Percentiles rank a stretch among this genome's conserved stretches.
Evolutionary conservation across 2,888 invertebrate genomes (phyloP).

Genomic region (Sarcophaga caerulescens): DNA sequence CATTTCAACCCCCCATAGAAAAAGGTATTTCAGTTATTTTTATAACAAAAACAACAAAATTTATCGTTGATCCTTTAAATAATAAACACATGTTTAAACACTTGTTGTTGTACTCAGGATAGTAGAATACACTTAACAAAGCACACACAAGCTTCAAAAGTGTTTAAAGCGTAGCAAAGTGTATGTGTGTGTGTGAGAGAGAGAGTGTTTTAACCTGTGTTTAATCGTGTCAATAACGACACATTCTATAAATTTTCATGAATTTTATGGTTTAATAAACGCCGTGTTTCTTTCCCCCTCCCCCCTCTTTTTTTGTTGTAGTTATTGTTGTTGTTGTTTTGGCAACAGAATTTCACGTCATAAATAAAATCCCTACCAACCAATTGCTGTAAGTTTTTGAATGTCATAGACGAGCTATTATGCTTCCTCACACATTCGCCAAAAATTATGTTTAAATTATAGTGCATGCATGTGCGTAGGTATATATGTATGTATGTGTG

Average conservation of each 20-base stretch:
- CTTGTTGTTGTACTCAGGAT: neutral
- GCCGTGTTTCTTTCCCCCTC: neutral
- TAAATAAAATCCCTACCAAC: constrained; percentile 9
- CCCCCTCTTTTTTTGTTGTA: no score
- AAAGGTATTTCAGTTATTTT: constrained; percentile 46
- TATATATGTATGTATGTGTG: neutral
- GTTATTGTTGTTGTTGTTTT: no score
- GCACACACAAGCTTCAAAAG: no score
- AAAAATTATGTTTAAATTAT: constrained; percentile 33
- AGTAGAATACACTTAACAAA: no score
- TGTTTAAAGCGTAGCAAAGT: neutral
- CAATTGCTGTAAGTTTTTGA: neutral
- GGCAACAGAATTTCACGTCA: neutral
- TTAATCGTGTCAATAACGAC: constrained; percentile 65
- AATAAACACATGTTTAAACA: constrained; percentile 17
- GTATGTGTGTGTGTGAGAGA: neutral
- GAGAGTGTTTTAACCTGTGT: constrained; percentile 11
- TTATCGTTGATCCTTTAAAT: constrained; percentile 49
- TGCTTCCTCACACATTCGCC: neutral
- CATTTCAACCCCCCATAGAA: neutral
- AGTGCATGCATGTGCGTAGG: neutral
- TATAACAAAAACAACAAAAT: neutral
- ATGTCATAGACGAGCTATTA: neutral
- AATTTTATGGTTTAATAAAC: constrained; percentile 65
- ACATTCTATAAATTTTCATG: constrained; percentile 61